Evolutionary conservation across 2,888 invertebrate genomes (phyloP), one percentile per base, ranked within the genome.

Genomic region (Dicyrtomina minuta): DNA sequence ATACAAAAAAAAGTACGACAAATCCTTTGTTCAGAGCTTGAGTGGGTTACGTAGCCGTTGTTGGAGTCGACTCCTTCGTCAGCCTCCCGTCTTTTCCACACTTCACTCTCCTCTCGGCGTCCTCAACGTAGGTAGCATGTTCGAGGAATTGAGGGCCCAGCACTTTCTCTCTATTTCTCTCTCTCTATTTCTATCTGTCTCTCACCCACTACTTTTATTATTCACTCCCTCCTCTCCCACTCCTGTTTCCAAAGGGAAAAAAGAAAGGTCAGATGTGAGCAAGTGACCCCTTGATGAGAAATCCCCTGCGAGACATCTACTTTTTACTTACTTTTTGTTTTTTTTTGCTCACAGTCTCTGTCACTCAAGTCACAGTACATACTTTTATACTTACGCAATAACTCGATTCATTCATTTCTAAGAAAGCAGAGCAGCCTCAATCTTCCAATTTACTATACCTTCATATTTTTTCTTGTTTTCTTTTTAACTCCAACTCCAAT

Each of bases 231-330:
- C 22, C 22, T 51, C 22, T 51, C 51, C 22, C 51, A 20, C 13
- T 17, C 12, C 5, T 15, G 46, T 15, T 46, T 46, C 46, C 3
- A 22, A 33, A 55, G 55, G 62, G 22, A 49, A 26, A 65, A 60
- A 66, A 66, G 59, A 59, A 66, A 70, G 70, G 70, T 70, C 65
- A 65, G 66, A 62, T 8, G 62, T 56, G 56, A 58, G 53, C 61
- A 70, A 66, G 66, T 66, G 70, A 70, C 70, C 70, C 58, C 44
- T 61, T 70, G 70, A 70, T 66, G 62, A 66, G 56, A 62, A 66
- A 66, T 53, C 66, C 51, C 70, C 56, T 39, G 20, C 51, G 64
- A 33, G 64, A 49, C 64, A n/a, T n/a, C n/a, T 64, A 26, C 22
- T 13, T 64, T 46, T 64, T 33, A 33, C 8, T 8, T 33, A 33